Base-by-base conservation (phyloP, 2,888 invertebrate species). In the Melanargia galathea region DNA sequence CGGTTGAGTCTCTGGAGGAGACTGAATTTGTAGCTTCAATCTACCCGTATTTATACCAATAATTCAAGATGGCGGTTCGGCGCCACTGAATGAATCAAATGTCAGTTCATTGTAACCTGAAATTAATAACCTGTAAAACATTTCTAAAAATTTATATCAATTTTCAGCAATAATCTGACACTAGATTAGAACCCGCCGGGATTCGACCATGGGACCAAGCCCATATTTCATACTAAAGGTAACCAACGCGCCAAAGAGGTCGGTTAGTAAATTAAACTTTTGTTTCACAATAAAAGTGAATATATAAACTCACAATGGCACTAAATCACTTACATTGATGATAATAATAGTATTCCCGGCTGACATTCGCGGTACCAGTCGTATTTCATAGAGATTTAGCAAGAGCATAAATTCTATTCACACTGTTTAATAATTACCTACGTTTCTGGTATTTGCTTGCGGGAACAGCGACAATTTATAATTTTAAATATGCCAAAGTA, bases 311-410 rank as follows among this genome's bases (percentile, higher is more conserved):
- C 64, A 63, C 54, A 62, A 67, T 60, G 40, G 65, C 46, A 67
- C 52, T 68, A 68, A 68, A 70, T 68, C 70, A 67, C 59, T 62
- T 61, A 62, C 52, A 57, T 52, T 64, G 67, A 70, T 62, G 67
- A 65, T 70, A 66, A 73, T 71, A 73, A 70, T 76, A 77, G 78
- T 80, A 79, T 81, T 77, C 75, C 60, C 58, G 40, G 58, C 58
- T 61, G 67, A 65, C 67, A 63, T 60, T 64, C 63, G 67, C 63
- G 67, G 70, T 74, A 69, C 77, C 72, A 69, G 72, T 72, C 74
- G 77, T 82, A 80, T 78, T 75, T 83, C 80, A 83, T 76, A 75
- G 75, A 80, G 80, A 81, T 82, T 82, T 77, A 76, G 73, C 75
- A 74, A 65, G 71, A 69, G 71, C 75, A 80, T 82, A 81, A 81